These are phyloP conservation scores for Rhagium mordax DNA, from an alignment of 2,888 invertebrate species.

Conservation along the genomic window DNA sequence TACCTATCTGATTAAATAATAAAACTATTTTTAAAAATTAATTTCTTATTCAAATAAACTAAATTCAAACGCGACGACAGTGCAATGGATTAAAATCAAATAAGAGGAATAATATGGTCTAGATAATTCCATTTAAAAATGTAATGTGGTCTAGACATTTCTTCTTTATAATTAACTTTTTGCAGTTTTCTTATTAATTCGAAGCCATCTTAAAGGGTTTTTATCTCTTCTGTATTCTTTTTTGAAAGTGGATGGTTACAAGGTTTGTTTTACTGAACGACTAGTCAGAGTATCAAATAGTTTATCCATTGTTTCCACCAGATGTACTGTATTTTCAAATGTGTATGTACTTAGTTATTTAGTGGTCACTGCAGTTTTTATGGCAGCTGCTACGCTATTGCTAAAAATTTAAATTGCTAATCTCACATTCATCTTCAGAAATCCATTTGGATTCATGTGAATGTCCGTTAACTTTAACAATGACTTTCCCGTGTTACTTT, in stretches of 20 bases:
- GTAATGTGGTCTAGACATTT: constrained; percentile 39
- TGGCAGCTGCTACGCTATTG: constrained; percentile 37
- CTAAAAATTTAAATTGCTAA: constrained; percentile 44
- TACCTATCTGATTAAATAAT: too few species aligned
- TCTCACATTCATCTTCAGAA: constrained; percentile 35
- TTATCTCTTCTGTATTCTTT: neutral
- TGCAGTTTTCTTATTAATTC: neutral
- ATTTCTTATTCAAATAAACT: too few species aligned
- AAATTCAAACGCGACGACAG: too few species aligned
- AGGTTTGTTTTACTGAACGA: neutral
- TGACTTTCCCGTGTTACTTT: constrained; percentile 9
- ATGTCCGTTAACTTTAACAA: constrained; percentile 37
- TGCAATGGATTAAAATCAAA: too few species aligned
- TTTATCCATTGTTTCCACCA: neutral
- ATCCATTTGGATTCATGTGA: constrained; percentile 40
- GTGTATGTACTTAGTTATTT: constrained; percentile 14
- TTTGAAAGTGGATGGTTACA: neutral
- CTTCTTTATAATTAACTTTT: too few species aligned
- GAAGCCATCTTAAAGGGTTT: neutral
- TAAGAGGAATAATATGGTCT: too few species aligned
- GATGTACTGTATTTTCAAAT: neutral
- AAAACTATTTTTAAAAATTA: too few species aligned
- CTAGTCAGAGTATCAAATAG: neutral
- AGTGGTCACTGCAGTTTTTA: constrained; percentile 34
- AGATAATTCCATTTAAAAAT: constrained; percentile 41